phyloP scores from a whole-genome alignment of 1,140 invertebrate genomes.

The Batillaria attramentaria region DNA sequence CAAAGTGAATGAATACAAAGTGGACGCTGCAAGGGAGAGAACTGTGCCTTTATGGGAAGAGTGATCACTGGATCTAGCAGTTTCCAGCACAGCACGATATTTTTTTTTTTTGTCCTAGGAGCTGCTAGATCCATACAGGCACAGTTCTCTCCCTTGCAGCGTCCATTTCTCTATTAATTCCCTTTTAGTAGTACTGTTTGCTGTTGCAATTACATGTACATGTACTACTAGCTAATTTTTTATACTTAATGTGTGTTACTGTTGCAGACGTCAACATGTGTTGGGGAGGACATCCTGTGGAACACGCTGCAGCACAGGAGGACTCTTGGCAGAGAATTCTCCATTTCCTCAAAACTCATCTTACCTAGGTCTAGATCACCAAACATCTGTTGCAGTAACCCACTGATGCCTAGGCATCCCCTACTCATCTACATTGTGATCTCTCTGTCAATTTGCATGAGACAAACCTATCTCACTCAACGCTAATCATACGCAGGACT shows the following conservation, averaged over 20 bases:
- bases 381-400: neutral
- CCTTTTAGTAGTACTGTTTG: too few species aligned
- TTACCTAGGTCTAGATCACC: neutral
- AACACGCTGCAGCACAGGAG: conserved; percentile 52
- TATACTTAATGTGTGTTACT: neutral
- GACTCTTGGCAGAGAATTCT: conserved; percentile 51
- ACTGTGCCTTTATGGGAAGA: too few species aligned
- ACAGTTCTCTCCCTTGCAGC: too few species aligned
- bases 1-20: too few species aligned
- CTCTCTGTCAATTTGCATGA: neutral
- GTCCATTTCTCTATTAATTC: too few species aligned
- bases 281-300: conserved; percentile 40
- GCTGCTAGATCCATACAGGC: too few species aligned
- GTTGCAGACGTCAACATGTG: conserved; percentile 35
- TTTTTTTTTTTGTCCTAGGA: too few species aligned
- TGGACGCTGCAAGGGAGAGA: too few species aligned
- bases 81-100: too few species aligned
- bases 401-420: neutral
- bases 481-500: neutral
- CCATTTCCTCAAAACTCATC: conserved; percentile 42
- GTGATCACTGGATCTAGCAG: too few species aligned
- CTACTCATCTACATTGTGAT: neutral
- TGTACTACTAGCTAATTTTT: too few species aligned
- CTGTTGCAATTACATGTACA: too few species aligned
- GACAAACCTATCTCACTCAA: neutral